phyloP scores from a whole-genome alignment of 2,113 vertebrate genomes.

The Thunnus thynnus region DNA sequence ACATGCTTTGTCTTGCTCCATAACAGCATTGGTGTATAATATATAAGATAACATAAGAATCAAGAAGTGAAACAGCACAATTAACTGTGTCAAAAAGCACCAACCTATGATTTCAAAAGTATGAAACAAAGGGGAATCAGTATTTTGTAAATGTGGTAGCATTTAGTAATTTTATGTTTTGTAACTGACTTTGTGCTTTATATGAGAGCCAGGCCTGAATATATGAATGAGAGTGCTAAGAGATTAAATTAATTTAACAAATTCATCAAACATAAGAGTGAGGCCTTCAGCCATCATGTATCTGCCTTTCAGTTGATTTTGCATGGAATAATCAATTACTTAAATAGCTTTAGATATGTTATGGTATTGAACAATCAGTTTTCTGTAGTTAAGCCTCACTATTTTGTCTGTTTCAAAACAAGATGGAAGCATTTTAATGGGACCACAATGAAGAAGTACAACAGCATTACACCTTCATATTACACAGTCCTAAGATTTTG shows the following conservation, averaged over 20 bases:
- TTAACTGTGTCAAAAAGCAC: conserved; percentile 59
- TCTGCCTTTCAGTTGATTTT: conserved; percentile 61
- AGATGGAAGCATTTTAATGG: background rate
- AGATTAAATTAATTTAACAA: conserved; percentile 22
- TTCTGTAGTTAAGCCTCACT: conserved; percentile 25
- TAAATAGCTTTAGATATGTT: conserved; percentile 47
- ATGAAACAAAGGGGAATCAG: conserved; percentile 40
- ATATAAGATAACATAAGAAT: conserved; percentile 24
- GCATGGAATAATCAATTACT: conserved; percentile 60
- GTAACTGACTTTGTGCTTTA: conserved; percentile 63
- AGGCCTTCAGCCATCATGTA: conserved; percentile 47
- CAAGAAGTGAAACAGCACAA: conserved; percentile 64
- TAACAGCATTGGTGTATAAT: conserved; percentile 57
- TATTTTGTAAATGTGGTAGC: conserved; percentile 66
- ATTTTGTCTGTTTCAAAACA: conserved; percentile 2
- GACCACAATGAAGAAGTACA: background rate
- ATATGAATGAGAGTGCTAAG: conserved; percentile 30
- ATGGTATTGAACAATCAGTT: conserved; percentile 20
- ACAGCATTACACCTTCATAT: background rate
- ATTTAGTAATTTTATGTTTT: conserved; percentile 57
- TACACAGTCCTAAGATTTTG: background rate
- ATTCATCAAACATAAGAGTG: conserved; percentile 26
- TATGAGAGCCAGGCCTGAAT: conserved; percentile 31
- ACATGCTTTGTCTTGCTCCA: conserved; percentile 38
- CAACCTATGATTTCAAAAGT: conserved; percentile 25